Evolutionary conservation across 2,888 invertebrate species (phyloP).

Genomic region (Saturnia japonica): DNA sequence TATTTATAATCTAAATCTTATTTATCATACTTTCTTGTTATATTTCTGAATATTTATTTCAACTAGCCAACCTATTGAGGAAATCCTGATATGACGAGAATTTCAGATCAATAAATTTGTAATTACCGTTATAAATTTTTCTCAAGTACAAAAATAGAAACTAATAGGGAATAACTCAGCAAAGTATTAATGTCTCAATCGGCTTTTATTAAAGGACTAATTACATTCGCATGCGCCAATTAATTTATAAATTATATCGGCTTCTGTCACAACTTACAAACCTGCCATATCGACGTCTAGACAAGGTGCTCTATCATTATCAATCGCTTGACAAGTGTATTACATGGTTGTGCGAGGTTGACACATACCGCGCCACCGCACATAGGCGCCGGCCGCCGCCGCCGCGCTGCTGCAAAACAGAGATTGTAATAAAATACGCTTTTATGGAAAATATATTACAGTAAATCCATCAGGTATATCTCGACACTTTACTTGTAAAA

Average conservation of each 20-base stretch:
- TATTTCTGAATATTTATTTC: no score
- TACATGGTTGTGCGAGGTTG: slow-evolving; percentile 36
- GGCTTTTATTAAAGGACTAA: slow-evolving; percentile 47
- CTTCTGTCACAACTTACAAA: slow-evolving; percentile 42
- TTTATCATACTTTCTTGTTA: no score
- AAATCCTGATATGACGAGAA: neutral
- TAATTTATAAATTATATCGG: slow-evolving; percentile 50
- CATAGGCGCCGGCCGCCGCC: neutral
- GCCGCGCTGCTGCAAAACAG: neutral
- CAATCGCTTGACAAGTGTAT: slow-evolving; percentile 56
- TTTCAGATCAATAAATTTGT: neutral
- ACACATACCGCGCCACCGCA: slow-evolving; percentile 30
- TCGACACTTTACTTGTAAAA: no score
- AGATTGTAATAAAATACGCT: neutral
- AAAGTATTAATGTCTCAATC: slow-evolving; percentile 15
- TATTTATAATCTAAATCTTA: no score
- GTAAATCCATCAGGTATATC: neutral
- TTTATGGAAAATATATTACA: neutral
- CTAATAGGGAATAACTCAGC: slow-evolving; percentile 11
- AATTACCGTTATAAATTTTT: neutral
- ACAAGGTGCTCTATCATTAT: slow-evolving; percentile 53
- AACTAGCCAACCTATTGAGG: no score
- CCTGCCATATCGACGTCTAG: slow-evolving; percentile 38
- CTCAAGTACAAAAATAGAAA: slow-evolving; percentile 4
- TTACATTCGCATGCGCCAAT: slow-evolving; percentile 51